Percentiles rank a stretch among this genome's conserved stretches.
Conservation (phyloP, 1,140 invertebrate species). For the Parapsyche elsis region DNA sequence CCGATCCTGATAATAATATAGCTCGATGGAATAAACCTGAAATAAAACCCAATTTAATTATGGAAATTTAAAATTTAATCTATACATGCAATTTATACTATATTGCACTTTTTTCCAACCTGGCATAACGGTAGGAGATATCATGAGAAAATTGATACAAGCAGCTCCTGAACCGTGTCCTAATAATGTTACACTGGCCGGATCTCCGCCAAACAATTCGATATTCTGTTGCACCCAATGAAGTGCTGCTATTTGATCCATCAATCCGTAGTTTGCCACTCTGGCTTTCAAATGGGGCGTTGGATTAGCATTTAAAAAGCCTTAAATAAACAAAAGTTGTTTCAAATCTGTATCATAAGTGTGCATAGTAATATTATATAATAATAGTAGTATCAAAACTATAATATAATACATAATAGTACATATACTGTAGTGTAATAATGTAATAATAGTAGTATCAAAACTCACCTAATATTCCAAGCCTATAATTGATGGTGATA, state of each 20-base stretch:
- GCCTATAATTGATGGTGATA: conserved; percentile 95
- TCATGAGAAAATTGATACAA: conserved; percentile 94
- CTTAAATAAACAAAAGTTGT: conserved; percentile 64
- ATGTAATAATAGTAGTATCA: not conserved
- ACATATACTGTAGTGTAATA: no score
- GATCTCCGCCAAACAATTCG: conserved; percentile 88
- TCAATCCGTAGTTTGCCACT: conserved; percentile 91
- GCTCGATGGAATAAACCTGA: conserved; percentile 89
- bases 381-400: no score
- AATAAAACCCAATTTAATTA: not conserved
- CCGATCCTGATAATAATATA: conserved; percentile 92
- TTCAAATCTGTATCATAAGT: no score
- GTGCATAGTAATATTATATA: no score
- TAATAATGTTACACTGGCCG: conserved; percentile 88
- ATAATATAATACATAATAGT: no score
- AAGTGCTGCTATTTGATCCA: conserved; percentile 92
- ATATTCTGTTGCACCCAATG: conserved; percentile 95
- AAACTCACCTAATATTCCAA: conserved; percentile 90
- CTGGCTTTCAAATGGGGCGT: conserved; percentile 81
- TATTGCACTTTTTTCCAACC: conserved; percentile 64
- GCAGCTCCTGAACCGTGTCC: conserved; percentile 95
- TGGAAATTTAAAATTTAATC: not conserved
- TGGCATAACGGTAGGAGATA: conserved; percentile 90
- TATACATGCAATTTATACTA: not conserved
- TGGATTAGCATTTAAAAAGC: conserved; percentile 87